Percentiles rank a stretch among this genome's conserved stretches.
These are phyloP conservation scores for Balaenoptera acutorostrata DNA, from an alignment of 2,113 vertebrate species.

Conservation along the genomic window DNA sequence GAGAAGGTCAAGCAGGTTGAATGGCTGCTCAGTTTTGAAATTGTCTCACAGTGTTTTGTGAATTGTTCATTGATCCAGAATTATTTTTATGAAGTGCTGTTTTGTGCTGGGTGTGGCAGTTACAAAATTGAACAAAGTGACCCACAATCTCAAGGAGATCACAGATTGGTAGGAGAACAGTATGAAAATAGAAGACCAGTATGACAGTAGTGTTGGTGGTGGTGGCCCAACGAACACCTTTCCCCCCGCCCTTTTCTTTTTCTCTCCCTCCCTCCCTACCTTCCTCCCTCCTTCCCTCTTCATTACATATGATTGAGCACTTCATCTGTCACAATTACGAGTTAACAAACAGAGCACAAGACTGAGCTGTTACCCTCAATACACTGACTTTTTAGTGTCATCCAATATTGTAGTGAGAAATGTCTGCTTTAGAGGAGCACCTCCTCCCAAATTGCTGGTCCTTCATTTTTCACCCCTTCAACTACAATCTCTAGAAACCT, in stretches of 20 bases:
- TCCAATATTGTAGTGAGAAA: background rate
- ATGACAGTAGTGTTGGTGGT: background rate
- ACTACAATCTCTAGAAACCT: background rate
- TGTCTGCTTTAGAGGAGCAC: background rate
- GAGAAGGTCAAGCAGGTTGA: background rate
- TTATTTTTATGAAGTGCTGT: background rate
- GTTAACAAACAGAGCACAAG: background rate
- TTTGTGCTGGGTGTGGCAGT: background rate
- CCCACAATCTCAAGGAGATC: background rate
- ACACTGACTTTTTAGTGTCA: background rate
- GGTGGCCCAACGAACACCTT: background rate
- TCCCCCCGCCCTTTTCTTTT: rapidly evolving
- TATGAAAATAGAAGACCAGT: background rate
- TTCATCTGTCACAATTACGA: background rate
- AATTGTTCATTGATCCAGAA: background rate
- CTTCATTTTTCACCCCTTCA: background rate
- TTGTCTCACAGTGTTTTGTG: background rate
- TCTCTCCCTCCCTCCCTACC: background rate
- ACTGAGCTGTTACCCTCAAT: background rate
- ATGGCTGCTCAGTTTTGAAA: background rate
- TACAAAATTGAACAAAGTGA: background rate
- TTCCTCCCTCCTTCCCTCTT: background rate
- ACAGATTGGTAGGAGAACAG: background rate
- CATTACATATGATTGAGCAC: background rate
- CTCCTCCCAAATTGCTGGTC: background rate